phyloP scores from a whole-genome alignment of 2,113 vertebrate species.

The Carollia perspicillata region DNA sequence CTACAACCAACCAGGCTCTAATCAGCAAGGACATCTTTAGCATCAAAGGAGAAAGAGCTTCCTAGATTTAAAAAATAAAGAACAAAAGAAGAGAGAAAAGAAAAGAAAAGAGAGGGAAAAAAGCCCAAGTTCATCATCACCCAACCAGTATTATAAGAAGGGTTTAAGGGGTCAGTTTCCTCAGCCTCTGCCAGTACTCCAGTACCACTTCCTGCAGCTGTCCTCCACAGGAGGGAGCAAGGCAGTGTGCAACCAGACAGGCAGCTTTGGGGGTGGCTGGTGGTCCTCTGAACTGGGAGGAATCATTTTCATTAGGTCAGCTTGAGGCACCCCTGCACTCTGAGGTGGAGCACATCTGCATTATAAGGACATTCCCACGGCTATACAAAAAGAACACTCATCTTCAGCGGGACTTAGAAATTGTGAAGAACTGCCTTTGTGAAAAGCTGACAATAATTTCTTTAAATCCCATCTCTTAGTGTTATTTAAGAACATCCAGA shows the following conservation, averaged over 20 bases:
- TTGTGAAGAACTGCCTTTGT: constrained; percentile 81
- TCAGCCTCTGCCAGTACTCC: constrained; percentile 32
- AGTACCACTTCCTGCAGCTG: constrained; percentile 50
- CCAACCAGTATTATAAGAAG: background rate
- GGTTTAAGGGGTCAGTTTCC: constrained; percentile 52
- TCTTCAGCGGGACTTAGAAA: constrained; percentile 84
- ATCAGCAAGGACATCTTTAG: background rate
- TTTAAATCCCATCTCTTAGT: constrained; percentile 79
- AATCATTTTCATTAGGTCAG: background rate
- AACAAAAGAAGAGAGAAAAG: too few species aligned
- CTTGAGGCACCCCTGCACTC: background rate
- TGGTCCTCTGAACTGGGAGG: background rate
- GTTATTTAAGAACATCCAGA: constrained; percentile 68
- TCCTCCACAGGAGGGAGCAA: constrained; percentile 54
- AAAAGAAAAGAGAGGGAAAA: background rate
- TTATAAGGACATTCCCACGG: constrained; percentile 76
- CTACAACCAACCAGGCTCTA: background rate
- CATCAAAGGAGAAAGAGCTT: background rate
- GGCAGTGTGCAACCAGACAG: constrained; percentile 46
- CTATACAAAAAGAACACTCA: constrained; percentile 79
- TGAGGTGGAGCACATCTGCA: background rate
- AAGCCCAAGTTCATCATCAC: background rate
- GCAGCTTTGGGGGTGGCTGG: background rate
- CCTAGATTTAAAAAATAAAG: background rate
- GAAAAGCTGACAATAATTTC: constrained; percentile 73